These are phyloP conservation scores for Lepidotrigona ventralis DNA, from an alignment of 1,140 invertebrate species.

Conservation along the genomic window DNA sequence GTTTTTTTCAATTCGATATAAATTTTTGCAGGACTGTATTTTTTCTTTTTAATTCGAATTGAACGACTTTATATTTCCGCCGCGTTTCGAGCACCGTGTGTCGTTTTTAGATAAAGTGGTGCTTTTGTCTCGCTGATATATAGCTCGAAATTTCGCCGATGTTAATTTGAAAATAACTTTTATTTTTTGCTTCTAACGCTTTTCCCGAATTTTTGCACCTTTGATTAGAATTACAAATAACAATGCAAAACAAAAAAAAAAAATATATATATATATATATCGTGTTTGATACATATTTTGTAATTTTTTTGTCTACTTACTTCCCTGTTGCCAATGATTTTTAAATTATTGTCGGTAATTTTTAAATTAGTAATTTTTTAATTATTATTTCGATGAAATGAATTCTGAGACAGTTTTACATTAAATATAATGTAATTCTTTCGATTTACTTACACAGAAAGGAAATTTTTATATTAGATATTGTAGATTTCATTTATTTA, in stretches of 20 bases:
- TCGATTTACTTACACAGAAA: too few species aligned
- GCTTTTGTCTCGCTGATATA: slow-evolving; percentile 11
- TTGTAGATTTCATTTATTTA: too few species aligned
- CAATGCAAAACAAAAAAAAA: too few species aligned
- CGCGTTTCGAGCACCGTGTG: background rate
- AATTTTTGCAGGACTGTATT: background rate
- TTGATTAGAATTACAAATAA: background rate
- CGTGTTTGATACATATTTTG: background rate
- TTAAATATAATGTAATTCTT: too few species aligned
- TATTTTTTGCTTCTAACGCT: background rate
- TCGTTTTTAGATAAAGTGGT: slow-evolving; percentile 8
- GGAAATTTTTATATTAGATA: too few species aligned
- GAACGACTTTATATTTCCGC: slow-evolving; percentile 26
- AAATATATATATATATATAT: background rate
- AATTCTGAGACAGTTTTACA: too few species aligned
- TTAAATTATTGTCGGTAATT: too few species aligned
- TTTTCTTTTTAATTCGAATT: slow-evolving; percentile 32
- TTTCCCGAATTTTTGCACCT: background rate
- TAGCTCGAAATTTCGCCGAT: background rate
- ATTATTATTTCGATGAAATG: too few species aligned
- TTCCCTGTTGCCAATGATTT: too few species aligned
- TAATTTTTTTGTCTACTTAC: background rate
- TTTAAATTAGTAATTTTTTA: too few species aligned
- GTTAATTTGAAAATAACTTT: background rate
- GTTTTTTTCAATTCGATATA: background rate